These are phyloP conservation scores for Scomber japonicus DNA, from an alignment of 2,113 vertebrate genomes.

Conservation along the genomic window DNA sequence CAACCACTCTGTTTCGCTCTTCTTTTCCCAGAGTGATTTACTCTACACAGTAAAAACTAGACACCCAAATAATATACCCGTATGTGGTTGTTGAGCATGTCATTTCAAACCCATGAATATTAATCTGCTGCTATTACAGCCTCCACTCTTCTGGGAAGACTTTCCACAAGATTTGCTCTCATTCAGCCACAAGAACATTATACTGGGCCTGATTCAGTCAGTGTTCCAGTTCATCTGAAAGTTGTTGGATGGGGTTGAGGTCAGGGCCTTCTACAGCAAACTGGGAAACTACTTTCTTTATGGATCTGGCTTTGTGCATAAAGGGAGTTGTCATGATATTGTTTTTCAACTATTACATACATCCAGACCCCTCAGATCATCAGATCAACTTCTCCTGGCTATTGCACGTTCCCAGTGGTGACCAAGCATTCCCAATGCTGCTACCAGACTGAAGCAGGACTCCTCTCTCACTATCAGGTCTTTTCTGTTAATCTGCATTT, in stretches of 20 bases:
- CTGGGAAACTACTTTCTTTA: no score
- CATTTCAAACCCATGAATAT: neutral
- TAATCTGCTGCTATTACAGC: neutral
- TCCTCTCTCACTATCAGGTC: no score
- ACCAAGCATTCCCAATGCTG: no score
- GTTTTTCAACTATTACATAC: no score
- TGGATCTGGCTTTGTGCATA: no score
- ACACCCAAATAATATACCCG: constrained; percentile 1
- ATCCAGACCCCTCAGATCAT: no score
- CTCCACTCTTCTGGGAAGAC: no score
- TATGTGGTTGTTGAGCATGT: neutral
- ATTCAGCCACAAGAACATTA: neutral
- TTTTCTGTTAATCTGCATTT: no score
- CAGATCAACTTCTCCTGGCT: no score
- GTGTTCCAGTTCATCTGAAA: neutral
- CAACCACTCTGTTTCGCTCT: constrained; percentile 7
- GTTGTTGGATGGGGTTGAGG: neutral
- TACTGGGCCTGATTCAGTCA: neutral
- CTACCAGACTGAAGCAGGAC: no score
- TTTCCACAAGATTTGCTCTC: neutral
- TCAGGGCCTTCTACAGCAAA: neutral
- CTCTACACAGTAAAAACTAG: neutral
- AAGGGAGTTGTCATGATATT: no score
- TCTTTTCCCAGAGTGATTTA: neutral
- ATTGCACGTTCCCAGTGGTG: no score